Evolutionary conservation across 2,797 vertebrate genomes (phyloP).

Genomic region (Pipistrellus pipistrellus): DNA sequence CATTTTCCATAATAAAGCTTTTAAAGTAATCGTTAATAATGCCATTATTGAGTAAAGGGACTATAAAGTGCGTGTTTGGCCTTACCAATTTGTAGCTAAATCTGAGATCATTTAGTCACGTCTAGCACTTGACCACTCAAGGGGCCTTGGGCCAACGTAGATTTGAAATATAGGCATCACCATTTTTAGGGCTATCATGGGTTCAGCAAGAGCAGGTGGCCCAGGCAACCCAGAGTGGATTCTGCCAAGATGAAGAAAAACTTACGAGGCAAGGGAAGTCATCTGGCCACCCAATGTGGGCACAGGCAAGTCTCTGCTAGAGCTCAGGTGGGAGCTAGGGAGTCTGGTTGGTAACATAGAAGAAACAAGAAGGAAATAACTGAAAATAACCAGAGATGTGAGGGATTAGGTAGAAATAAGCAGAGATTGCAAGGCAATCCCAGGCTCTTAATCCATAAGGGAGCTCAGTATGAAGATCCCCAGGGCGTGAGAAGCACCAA

Average conservation of each 20-base stretch:
- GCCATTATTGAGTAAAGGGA: neutral
- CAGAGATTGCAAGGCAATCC: neutral
- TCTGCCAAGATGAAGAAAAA: neutral
- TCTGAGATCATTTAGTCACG: slow-evolving; percentile 2
- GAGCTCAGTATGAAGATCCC: neutral
- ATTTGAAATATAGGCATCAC: neutral
- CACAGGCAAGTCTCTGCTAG: neutral
- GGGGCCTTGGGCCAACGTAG: neutral
- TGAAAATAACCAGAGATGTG: neutral
- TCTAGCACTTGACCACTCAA: neutral
- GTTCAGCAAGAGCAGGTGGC: neutral
- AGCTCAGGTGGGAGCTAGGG: neutral
- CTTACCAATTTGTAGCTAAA: slow-evolving; percentile 38
- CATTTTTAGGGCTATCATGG: neutral
- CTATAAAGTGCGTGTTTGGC: neutral
- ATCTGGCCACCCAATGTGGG: neutral
- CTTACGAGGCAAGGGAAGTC: neutral
- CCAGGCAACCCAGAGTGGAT: neutral
- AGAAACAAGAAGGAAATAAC: neutral
- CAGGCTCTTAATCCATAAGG: neutral
- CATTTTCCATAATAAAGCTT: slow-evolving; percentile 61
- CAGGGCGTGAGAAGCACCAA: neutral
- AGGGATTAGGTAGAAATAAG: slow-evolving; percentile 23
- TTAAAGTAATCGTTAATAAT: slow-evolving; percentile 29
- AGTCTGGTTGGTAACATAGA: neutral